Evolutionary conservation across 2,113 vertebrate genomes (phyloP), one percentile per base, ranked within the genome.

Genomic region (Muscicapa adusta): DNA sequence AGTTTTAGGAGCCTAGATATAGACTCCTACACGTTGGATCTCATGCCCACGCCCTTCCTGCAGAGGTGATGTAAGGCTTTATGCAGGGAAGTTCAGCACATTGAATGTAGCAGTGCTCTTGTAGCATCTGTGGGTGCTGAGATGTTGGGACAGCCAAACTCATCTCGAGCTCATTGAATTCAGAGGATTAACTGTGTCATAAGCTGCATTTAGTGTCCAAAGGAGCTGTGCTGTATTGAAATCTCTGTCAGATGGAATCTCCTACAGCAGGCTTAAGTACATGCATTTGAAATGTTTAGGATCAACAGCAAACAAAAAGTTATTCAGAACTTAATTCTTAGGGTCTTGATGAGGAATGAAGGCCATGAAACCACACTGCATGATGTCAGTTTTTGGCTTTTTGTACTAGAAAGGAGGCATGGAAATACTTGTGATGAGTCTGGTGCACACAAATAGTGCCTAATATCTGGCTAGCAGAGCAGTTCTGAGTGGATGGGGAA

Each of bases 131-230:
- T 50, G 24, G 47, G 8, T 68, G 51, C 50, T 1, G 10, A 81
- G 42, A 3, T 77, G 50, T 2, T 8, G 3, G 77, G 34, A 79
- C 36, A 94, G 50, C 61, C 80, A 93, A 85, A 92, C 16, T 87
- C 73, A 58, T 91, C 53, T 89, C 0, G 0, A 65, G 28, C 33
- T 94, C 61, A 29, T 20, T 88, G 86, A 89, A 82, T 91, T 85
- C 84, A 43, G 81, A 73, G 62, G 84, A 91, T 95, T 94, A 92
- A 88, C 53, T 85, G 68, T 40, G 53, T 34, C 61, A 40, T 85
- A 92, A 93, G 54, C 81, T 88, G 89, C 73, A 58, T 72, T 94
- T 85, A 95, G 48, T 79, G 65, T 63, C 65, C 57, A 58, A 88
- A 90, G 51, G 63, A 88, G 83, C 70, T 81, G 16, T 70, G 63